phyloP scores from a whole-genome alignment of 2,113 vertebrate genomes.

The Tetrao urogallus region DNA sequence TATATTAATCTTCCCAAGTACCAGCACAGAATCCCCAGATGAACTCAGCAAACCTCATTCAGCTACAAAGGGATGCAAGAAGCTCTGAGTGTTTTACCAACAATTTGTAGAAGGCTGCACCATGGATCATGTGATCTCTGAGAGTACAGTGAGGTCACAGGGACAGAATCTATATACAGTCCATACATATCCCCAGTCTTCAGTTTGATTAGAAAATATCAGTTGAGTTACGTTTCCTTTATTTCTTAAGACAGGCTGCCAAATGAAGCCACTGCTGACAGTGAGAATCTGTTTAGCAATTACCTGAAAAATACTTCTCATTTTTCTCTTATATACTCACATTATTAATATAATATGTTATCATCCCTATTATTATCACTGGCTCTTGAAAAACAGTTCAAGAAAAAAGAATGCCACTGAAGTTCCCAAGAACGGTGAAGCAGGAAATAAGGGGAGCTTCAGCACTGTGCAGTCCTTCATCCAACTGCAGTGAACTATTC shows the following conservation, averaged over 20 bases:
- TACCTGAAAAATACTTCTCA: background rate
- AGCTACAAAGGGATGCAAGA: background rate
- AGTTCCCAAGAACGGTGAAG: background rate
- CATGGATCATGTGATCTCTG: fast-evolving
- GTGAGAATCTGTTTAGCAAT: background rate
- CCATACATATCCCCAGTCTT: background rate
- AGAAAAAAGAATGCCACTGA: background rate
- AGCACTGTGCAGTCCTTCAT: background rate
- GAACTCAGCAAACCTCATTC: background rate
- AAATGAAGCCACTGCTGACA: background rate
- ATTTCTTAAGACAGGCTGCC: background rate
- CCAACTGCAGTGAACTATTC: background rate
- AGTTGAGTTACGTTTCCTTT: background rate
- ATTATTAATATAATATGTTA: background rate
- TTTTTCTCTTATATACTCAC: background rate
- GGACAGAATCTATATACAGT: background rate
- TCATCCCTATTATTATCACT: background rate
- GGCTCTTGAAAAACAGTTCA: background rate
- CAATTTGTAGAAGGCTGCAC: background rate
- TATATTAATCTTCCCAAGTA: background rate
- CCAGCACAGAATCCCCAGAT: background rate
- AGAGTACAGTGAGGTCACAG: background rate
- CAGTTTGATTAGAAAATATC: background rate
- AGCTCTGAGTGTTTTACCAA: background rate
- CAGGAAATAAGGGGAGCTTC: background rate